These are phyloP conservation scores for Tetramorium parvispinum DNA, from an alignment of 1,140 invertebrate species.

Conservation along the genomic window DNA sequence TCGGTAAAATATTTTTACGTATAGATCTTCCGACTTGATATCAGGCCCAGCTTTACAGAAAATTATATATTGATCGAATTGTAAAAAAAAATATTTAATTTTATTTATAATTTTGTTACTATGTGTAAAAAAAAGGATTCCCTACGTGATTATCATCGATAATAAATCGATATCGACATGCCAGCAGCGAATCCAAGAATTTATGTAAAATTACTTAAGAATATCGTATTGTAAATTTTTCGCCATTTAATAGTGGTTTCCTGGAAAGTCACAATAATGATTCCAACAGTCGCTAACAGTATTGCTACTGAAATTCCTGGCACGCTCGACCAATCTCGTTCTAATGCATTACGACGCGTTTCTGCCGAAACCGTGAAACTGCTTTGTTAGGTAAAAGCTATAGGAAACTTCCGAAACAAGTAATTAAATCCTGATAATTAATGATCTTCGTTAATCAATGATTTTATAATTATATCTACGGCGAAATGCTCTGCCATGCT, in stretches of 20 bases:
- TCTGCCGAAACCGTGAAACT: constrained; percentile 19
- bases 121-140: not conserved
- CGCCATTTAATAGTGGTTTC: not conserved
- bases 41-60: not conserved
- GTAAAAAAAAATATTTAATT: constrained; percentile 3
- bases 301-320: not conserved
- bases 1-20: not conserved
- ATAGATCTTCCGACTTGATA: not conserved
- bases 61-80: not conserved
- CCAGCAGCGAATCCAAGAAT: not conserved
- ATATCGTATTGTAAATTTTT: not conserved
- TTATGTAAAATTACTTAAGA: not conserved
- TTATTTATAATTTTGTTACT: not conserved
- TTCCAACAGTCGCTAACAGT: not conserved
- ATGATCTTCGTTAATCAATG: constrained; percentile 50
- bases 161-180: not conserved
- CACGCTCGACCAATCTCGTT: not conserved
- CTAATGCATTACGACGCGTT: constrained; percentile 7
- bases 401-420: constrained; percentile 21
- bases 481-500: not conserved
- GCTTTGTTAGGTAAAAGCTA: constrained; percentile 39
- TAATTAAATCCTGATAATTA: constrained; percentile 53
- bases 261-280: not conserved
- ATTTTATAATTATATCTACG: constrained; percentile 36
- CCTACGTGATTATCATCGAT: not conserved